Percentiles rank a stretch among this genome's conserved stretches.
These are phyloP conservation scores for Blera fallax DNA, from an alignment of 2,888 invertebrate species.

Conservation along the genomic window DNA sequence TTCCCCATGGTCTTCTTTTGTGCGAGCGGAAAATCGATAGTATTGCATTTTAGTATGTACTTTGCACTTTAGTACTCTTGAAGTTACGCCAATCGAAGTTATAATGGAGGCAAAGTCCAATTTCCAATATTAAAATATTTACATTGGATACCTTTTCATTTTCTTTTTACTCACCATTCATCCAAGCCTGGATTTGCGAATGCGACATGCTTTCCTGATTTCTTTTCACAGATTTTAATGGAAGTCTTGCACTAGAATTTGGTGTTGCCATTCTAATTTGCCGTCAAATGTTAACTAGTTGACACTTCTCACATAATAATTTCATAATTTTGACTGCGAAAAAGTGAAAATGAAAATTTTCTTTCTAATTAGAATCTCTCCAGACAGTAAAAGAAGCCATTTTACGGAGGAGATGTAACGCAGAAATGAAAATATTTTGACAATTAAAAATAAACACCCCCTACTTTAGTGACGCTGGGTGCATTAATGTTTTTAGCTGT, in stretches of 20 bases:
- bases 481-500: conserved; percentile 12
- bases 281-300: conserved; percentile 42
- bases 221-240: conserved; percentile 84
- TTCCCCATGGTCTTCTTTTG: not conserved
- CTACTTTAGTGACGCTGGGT: not conserved
- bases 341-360: conserved; percentile 25
- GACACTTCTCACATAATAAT: conserved; percentile 55
- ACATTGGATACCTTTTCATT: too few relatives aligned
- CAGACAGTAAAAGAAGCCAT: conserved; percentile 46
- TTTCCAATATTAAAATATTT: too few relatives aligned
- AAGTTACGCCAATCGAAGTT: too few relatives aligned
- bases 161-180: conserved; percentile 88
- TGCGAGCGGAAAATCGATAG: conserved; percentile 35
- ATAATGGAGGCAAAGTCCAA: too few relatives aligned
- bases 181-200: conserved; percentile 92
- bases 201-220: conserved; percentile 90
- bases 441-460: conserved; percentile 31
- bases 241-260: conserved; percentile 76
- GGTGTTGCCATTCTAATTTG: conserved; percentile 75
- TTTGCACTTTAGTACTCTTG: too few relatives aligned
- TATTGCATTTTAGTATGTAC: not conserved
- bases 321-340: conserved; percentile 55
- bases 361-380: conserved; percentile 44
- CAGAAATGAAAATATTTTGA: conserved; percentile 57
- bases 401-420: conserved; percentile 27